Base-by-base conservation (phyloP, 2,888 invertebrate genomes). In the Sialis lutaria region DNA sequence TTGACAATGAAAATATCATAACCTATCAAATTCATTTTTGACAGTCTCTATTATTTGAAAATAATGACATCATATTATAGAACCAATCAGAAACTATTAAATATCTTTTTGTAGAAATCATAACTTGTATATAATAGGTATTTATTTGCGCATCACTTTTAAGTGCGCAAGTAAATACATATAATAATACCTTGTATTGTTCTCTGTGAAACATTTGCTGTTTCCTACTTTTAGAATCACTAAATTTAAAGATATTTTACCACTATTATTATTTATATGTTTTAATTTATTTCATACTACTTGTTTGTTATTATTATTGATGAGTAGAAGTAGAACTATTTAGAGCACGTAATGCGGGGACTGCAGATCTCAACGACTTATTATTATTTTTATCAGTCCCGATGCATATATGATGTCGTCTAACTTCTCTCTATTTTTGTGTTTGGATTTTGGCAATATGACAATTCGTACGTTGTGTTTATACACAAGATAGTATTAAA, bases 241-340 rank as follows among this genome's bases (percentile, higher is more conserved):
- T 22, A 22, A 22, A 22, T 22, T 22, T 31, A 12, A 44, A 44
- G 22, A 34, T 13, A 13, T 45, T 45, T 45, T 45, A 45, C 45
- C 45, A 45, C 33, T 45, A 34, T 45, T 34, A 31, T 43, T 43
- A 41, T 41, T 13, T 41, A 41, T 45, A 45, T 45, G 33, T 45
- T 45, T 45, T 45, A 45, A 45, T 45, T 45, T 45, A 45, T 45
- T 45, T 45, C 34, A 31, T 37, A 39, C 34, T 40, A 34, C 40
- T 45, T 45, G 45, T 45, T 45, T 32, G 30, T 44, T 44, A 22
- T 33, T 41, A 12, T 22, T 9, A 41, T 22, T 13, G 9, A 13
- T 41, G 13, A 41, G 30, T 33, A 45, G 34, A 31, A 37, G 34
- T 40, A 13, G 9, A 40, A 40, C 31, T 39, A 33, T 22, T 22